Evolutionary conservation across 2,113 vertebrate genomes (phyloP).

Genomic region (Hyperopisus bebe): DNA sequence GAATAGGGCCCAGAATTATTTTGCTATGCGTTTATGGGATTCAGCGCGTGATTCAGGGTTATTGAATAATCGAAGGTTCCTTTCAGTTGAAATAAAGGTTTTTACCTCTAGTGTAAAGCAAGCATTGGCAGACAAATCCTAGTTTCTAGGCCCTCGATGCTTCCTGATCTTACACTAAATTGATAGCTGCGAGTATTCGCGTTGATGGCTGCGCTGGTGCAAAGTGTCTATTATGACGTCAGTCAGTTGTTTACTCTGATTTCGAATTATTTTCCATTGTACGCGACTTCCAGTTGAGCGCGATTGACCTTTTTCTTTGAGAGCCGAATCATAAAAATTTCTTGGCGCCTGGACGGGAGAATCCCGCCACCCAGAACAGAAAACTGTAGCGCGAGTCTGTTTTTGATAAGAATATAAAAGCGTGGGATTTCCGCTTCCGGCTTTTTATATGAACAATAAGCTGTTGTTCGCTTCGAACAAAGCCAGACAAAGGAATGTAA

Average conservation of each 20-base stretch:
- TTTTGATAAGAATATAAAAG: background rate
- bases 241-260: background rate
- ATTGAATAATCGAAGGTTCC: background rate
- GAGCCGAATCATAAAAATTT: background rate
- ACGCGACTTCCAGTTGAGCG: background rate
- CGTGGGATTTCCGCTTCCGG: background rate
- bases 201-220: background rate
- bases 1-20: background rate
- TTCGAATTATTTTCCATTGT: background rate
- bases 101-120: background rate
- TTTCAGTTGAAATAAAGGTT: background rate
- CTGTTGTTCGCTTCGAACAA: background rate
- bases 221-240: background rate
- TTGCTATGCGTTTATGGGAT: background rate
- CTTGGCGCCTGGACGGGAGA: background rate
- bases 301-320: background rate
- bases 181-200: background rate
- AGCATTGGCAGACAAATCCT: background rate
- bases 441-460: slow-evolving; percentile 1
- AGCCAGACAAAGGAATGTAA: background rate
- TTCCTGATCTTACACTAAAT: background rate
- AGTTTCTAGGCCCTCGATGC: background rate
- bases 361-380: background rate
- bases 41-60: background rate
- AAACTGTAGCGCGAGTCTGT: background rate